phyloP scores from a whole-genome alignment of 2,113 vertebrate genomes.

The Dicrurus megarhynchus region DNA sequence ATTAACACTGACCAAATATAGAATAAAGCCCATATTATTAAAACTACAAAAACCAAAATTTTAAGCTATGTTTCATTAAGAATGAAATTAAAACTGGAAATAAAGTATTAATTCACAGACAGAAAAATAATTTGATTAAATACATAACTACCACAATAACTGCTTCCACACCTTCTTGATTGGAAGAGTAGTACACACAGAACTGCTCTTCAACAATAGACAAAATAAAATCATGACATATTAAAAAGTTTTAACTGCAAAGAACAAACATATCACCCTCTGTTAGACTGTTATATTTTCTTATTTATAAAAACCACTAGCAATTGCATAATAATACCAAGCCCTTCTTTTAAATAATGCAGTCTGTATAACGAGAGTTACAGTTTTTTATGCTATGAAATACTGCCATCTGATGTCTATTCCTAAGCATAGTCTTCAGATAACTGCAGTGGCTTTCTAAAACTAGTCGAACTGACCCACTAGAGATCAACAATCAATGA shows the following conservation, averaged over 20 bases:
- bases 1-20: neutral
- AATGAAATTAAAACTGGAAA: neutral
- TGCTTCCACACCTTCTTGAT: neutral
- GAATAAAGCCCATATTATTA: neutral
- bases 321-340: neutral
- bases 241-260: neutral
- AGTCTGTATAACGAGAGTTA: neutral
- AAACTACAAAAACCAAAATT: neutral
- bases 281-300: neutral
- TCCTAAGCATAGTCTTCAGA: neutral
- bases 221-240: neutral
- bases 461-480: fast-evolving
- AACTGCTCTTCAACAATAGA: neutral
- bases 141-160: neutral
- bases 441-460: neutral
- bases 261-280: neutral
- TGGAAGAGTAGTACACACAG: neutral
- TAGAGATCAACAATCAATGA: neutral
- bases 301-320: neutral
- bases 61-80: neutral
- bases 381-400: neutral
- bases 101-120: neutral
- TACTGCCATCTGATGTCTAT: constrained; percentile 23
- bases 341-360: neutral
- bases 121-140: neutral